Conservation (phyloP, 2,113 vertebrate species). For the Phoxinus phoxinus region DNA sequence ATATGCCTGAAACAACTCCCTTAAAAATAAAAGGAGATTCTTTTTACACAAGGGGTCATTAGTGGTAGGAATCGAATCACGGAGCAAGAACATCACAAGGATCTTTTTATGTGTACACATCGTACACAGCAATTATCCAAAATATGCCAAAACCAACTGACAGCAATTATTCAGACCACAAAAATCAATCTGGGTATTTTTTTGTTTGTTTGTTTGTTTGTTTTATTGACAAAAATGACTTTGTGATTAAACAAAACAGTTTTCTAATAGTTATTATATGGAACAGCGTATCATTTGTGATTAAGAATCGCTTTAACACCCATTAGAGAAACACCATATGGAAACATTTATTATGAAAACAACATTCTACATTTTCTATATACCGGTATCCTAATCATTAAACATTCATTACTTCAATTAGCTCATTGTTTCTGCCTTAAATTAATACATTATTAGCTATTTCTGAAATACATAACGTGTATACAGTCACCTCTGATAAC, state of each 20-base stretch:
- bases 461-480: too few species aligned
- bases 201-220: slow-evolving; percentile 32
- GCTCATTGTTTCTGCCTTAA: too few species aligned
- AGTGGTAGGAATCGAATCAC: slow-evolving; percentile 48
- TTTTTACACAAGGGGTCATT: slow-evolving; percentile 52
- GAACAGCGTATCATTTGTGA: neutral
- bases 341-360: neutral
- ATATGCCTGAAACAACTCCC: slow-evolving; percentile 33
- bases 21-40: slow-evolving; percentile 41
- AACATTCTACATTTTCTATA: neutral
- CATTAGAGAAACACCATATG: neutral
- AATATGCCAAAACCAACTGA: slow-evolving; percentile 34
- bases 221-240: slow-evolving; percentile 45
- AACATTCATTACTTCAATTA: too few species aligned
- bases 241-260: neutral
- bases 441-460: too few species aligned
- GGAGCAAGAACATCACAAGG: slow-evolving; percentile 46
- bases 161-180: slow-evolving; percentile 36
- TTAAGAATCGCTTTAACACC: neutral
- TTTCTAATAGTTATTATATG: neutral
- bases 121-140: slow-evolving; percentile 45
- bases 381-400: too few species aligned
- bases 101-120: slow-evolving; percentile 51
- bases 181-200: slow-evolving; percentile 38
- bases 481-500: too few species aligned